Conservation (phyloP, 2,888 invertebrate genomes). For the Odontocerum albicorne region DNA sequence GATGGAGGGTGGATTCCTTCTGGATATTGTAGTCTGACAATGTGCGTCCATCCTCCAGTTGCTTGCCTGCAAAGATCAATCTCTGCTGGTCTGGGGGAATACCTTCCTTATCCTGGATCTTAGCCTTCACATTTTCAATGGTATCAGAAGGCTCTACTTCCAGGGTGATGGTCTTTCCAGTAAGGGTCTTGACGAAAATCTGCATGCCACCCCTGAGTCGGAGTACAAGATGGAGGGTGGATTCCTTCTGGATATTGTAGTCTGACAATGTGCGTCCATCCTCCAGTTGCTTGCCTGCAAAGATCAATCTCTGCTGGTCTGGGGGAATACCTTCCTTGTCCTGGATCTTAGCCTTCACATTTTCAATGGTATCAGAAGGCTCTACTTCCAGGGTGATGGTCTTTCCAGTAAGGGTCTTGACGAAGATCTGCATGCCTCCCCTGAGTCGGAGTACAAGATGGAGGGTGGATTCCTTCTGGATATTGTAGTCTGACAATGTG, state of each 20-base stretch:
- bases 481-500: slow-evolving; percentile 64
- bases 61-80: too few species aligned
- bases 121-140: slow-evolving; percentile 43
- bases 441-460: slow-evolving; percentile 56
- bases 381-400: slow-evolving; percentile 92
- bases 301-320: slow-evolving; percentile 88
- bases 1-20: too few species aligned
- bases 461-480: slow-evolving; percentile 62
- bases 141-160: slow-evolving; percentile 37
- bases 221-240: slow-evolving; percentile 91
- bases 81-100: too few species aligned
- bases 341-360: slow-evolving; percentile 92
- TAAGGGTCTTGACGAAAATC: slow-evolving; percentile 61
- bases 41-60: too few species aligned
- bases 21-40: too few species aligned
- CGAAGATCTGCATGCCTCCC: slow-evolving; percentile 88
- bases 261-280: slow-evolving; percentile 91
- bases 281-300: slow-evolving; percentile 92
- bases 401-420: slow-evolving; percentile 91
- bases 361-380: slow-evolving; percentile 90
- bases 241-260: slow-evolving; percentile 94
- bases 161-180: too few species aligned
- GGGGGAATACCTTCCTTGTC: slow-evolving; percentile 91
- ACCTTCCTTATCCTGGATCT: too few species aligned
- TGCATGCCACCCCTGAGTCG: slow-evolving; percentile 86